Base-by-base conservation (phyloP, 2,797 vertebrate genomes). In the Amphiprion clarkii region DNA sequence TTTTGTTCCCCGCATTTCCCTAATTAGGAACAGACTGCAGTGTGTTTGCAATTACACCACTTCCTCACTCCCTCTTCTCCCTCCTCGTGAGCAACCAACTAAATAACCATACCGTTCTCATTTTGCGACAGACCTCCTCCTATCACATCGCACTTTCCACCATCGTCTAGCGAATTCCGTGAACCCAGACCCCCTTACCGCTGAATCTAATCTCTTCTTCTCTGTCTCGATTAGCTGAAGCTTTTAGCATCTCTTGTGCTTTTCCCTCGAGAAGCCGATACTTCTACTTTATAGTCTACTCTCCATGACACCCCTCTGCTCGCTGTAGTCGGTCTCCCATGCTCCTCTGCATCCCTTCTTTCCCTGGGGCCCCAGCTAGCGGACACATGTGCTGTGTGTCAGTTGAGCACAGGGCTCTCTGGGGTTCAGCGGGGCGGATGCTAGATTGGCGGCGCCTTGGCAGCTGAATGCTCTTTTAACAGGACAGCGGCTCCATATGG, bases 401-500 rank as follows among this genome's bases (percentile, higher is more conserved):
- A 86, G 85, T 91, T 84, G 81, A 82, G 71, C 67, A 55, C 57
- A 83, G 81, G 81, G 82, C 79, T 86, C 78, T 88, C 80, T 77
- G 75, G 83, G 84, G 81, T 90, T 90, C 90, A 83, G 60, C 63
- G 61, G 84, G 88, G 87, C 83, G 82, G 91, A 92, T 73, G 89
- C 84, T 85, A 87, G 88, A 87, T 85, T 77, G 88, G 87, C 86
- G 88, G 91, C 80, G 82, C 89, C 88, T 85, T 85, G 77, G 85
- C 87, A 85, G 89, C 91, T 91, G 90, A 93, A 93, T 81, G 90
- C 89, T 89, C 91, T 90, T 89, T 92, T 93, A 90, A 94, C 89
- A 83, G 88, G 89, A 93, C 89, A 88, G 84, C 88, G 77, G 89
- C 93, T 92, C 92, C 94, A 95, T 93, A 93, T 95, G 94, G 91